Evolutionary conservation across 2,113 vertebrate species (phyloP), one percentile per base, ranked within the genome.

Genomic region (Thalassoma bifasciatum): DNA sequence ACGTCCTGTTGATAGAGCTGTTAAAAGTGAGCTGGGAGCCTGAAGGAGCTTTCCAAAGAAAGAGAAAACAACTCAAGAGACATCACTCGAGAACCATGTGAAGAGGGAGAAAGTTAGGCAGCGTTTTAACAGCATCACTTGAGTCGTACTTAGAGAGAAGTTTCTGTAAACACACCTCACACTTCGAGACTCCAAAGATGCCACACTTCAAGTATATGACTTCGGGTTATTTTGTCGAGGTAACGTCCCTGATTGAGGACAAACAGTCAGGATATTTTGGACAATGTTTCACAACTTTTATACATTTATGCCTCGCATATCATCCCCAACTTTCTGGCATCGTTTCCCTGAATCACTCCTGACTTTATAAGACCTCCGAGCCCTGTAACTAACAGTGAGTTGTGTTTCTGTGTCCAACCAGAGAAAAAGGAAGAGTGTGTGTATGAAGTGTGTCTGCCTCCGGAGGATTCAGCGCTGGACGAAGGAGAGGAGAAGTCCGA

Each of bases 381-480:
- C 34, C 17, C 1, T 3, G 9, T 74, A 54, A 56, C 47, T 63
- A 62, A 64, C 44, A 23, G 59, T 5, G 63, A 42, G 1, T n/a
- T 62, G 24, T 64, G 57, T 77, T 52, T 79, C 11, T 77, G 57
- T 72, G 21, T 73, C 53, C 42, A 59, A 75, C 54, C 85, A 93
- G 94, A 92, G 62, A 93, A 92, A 69, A 93, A 89, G 64, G 84
- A 92, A 3, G 85, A 80, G 47, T 77, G 79, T 50, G 88, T 85
- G 54, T 87, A 88, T 16, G 92, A 93, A 37, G 90, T 93, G 47
- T 53, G 66, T 93, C 92, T 95, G 90, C 95, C 95, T 60, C 91
- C 90, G 52, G 94, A 94, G 56, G 94, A 95, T 70, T 89, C 92
- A 2, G 92, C 73, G 2, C 8, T 52, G 16, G 91, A 93, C 1